phyloP scores from a whole-genome alignment of 2,113 vertebrate species.

The Sisor rabdophorus region DNA sequence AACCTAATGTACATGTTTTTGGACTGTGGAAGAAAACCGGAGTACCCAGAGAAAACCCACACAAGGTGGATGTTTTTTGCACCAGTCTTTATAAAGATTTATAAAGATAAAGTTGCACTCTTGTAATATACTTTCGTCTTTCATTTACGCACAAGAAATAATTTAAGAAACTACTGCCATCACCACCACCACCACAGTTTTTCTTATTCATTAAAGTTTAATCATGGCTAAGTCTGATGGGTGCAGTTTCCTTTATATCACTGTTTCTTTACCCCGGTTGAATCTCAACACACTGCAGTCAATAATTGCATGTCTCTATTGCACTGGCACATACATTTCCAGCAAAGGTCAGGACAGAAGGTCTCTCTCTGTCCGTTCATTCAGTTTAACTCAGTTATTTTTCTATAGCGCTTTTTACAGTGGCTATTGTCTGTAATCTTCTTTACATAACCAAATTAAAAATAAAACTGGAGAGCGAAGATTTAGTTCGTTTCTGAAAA shows the following conservation, averaged over 20 bases:
- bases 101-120: background rate
- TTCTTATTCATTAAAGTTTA: background rate
- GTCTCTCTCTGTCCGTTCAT: background rate
- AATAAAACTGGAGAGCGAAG: too few relatives aligned
- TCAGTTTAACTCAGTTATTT: too few relatives aligned
- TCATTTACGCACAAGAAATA: too few relatives aligned
- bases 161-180: too few relatives aligned
- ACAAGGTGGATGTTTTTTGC: background rate
- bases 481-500: too few relatives aligned
- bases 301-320: background rate
- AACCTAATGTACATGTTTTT: too few relatives aligned
- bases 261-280: conserved; percentile 1
- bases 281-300: conserved; percentile 10
- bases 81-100: background rate
- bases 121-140: too few relatives aligned
- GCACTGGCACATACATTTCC: background rate
- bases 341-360: background rate
- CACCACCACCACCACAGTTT: too few relatives aligned
- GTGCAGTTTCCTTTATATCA: background rate
- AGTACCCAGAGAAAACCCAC: too few relatives aligned
- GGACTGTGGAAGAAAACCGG: too few relatives aligned
- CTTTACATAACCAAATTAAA: background rate
- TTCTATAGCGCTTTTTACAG: too few relatives aligned
- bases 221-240: background rate
- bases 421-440: too few relatives aligned